Percentiles rank a stretch among this genome's conserved stretches.
Conservation (phyloP, 2,797 vertebrate species). For the Prunella strophiata region DNA sequence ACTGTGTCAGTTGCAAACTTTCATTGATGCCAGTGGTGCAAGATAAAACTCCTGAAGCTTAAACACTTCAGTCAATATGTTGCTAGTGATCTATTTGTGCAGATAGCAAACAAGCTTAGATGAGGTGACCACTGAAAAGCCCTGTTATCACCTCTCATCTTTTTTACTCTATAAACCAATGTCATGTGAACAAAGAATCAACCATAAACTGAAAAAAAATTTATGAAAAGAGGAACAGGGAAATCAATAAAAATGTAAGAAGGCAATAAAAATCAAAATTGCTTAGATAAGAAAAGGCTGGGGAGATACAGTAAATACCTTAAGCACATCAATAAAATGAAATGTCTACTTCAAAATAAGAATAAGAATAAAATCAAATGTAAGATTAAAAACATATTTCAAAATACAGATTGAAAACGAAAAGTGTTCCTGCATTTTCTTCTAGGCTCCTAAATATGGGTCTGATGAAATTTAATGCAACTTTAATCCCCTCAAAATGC, state of each 20-base stretch:
- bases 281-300: slow-evolving; percentile 26
- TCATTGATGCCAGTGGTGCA: neutral
- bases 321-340: slow-evolving; percentile 36
- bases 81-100: slow-evolving; percentile 28
- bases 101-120: neutral
- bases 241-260: slow-evolving; percentile 58
- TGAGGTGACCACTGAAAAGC: slow-evolving; percentile 33
- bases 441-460: accelerated
- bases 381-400: neutral
- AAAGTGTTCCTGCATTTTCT: neutral
- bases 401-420: neutral
- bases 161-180: slow-evolving; percentile 39
- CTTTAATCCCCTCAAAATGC: neutral
- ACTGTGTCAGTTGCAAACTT: neutral
- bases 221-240: slow-evolving; percentile 22
- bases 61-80: slow-evolving; percentile 10
- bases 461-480: neutral
- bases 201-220: slow-evolving; percentile 43
- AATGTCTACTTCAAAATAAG: slow-evolving; percentile 30
- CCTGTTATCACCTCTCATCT: slow-evolving; percentile 48
- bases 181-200: slow-evolving; percentile 20
- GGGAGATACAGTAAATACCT: neutral
- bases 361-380: slow-evolving; percentile 13
- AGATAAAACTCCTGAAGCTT: slow-evolving; percentile 30
- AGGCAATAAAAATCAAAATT: slow-evolving; percentile 53